Base-by-base conservation (phyloP, 1,140 invertebrate genomes). In the Psilanteris sp. region DNA sequence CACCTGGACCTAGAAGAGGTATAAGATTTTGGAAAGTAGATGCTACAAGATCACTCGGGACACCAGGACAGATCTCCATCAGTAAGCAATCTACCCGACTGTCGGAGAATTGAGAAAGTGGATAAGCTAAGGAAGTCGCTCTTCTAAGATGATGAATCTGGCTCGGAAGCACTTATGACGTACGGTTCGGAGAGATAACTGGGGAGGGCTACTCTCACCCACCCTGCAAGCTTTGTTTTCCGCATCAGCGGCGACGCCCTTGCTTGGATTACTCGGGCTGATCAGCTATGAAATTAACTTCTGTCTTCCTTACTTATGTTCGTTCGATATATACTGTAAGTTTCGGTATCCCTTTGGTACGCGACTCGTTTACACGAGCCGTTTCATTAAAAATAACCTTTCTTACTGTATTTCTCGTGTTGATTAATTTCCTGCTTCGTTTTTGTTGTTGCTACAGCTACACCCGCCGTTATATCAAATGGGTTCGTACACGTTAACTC, bases 241-340 rank as follows among this genome's bases (percentile, higher is more conserved):
- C 82, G 84, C 85, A 81, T 80, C 82, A 86, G 74, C 76, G 82
- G 71, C 77, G 78, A 46, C 83, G 77, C 81, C 81, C 83, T 79
- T 76, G 79, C 62, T 79, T 57, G 83, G 87, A 88, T 88, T 87
- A 88, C 85, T 66, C 83, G 85, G 86, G 83, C 86, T 87, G 87
- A 88, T 88, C 87, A 88, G 84, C 87, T 88, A 88, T 88, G 86
- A 88, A 88, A 88, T 88, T 87, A 88, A 87, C 87, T 87, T 79
- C 70, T 71, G 34, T 74, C 50, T 62, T 67, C 50, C 62, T 64
- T 66, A 41, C 34, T 57, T 67, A 43, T 41, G 41, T 44, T 75
- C 55, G 68, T 48, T 67, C 54, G 55, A 70, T n/a, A n/a, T n/a
- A n/a, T 77, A 77, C 39, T 59, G 34, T n/a, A 10, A 36, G 13